Base-by-base conservation (phyloP, 1,140 invertebrate genomes). In the Teleopsis dalmanni region DNA sequence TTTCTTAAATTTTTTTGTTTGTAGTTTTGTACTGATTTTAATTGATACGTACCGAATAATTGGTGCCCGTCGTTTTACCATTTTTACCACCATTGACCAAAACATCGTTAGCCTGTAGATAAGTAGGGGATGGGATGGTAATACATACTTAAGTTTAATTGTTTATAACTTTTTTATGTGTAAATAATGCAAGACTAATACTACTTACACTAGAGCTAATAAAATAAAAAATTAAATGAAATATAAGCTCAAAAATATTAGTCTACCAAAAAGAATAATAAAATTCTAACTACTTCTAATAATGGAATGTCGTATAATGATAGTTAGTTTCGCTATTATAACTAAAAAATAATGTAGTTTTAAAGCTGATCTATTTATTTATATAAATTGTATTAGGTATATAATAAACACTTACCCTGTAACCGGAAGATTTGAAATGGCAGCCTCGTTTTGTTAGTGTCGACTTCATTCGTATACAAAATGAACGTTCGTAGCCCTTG, bases 381-480 rank as follows among this genome's bases (percentile, higher is more conserved):
- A 8, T 29, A 8, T 29, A 29, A 8, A 8, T 40, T 22, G 3
- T 23, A 40, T 16, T 19, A 5, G 3, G 7, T 40, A 48, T 0
- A 18, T 9, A 29, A 27, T 13, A 42, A n/a, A 9, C 37, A 78
- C 87, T 85, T 80, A 97, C 94, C 79, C 94, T 81, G 74, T 96
- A 98, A 66, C 95, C 95, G 43, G 93, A 96, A 18, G 91, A 95
- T 72, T 97, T 97, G 71, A 97, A 95, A 73, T 98, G 95, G 64
- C 95, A 97, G 10, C 94, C 95, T 63, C 94, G 76, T 75, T 98
- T 98, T 14, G 94, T 97, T 19, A 98, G 76, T 0, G 95, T 97
- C 18, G 94, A 97, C 65, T 98, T 97, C 94, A 98, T 98, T 52
- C 95, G 79, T 10, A 98, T 80, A 72, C 93, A 97, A 74, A 97